Conservation (phyloP, 2,113 vertebrate genomes). For the Neodontobutis hainanensis region DNA sequence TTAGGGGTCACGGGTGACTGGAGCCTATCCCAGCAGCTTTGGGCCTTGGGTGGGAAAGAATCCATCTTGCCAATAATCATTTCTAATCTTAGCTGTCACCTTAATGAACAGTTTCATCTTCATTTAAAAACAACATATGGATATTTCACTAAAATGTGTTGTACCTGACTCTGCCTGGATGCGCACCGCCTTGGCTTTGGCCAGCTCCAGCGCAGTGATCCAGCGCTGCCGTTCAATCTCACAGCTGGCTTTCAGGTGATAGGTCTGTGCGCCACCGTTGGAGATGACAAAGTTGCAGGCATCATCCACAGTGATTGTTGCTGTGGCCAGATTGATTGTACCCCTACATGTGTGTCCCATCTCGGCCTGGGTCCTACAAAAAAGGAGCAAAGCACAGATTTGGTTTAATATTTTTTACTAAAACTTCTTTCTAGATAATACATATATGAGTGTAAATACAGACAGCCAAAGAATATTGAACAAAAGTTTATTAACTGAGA, state of each 20-base stretch:
- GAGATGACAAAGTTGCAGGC: slow-evolving; percentile 97
- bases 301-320: slow-evolving; percentile 92
- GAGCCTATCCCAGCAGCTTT: no score
- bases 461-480: no score
- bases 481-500: no score
- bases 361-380: slow-evolving; percentile 90
- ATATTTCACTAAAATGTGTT: not conserved
- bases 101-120: not conserved
- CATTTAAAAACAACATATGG: no score
- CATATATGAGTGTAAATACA: no score
- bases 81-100: no score
- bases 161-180: slow-evolving; percentile 95
- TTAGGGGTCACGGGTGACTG: no score
- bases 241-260: slow-evolving; percentile 94
- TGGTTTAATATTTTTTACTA: no score
- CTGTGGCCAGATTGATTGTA: slow-evolving; percentile 95
- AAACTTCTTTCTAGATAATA: no score
- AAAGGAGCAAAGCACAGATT: not conserved
- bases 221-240: slow-evolving; percentile 95
- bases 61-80: no score
- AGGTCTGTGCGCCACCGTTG: slow-evolving; percentile 93
- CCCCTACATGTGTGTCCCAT: slow-evolving; percentile 96
- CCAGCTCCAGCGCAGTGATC: slow-evolving; percentile 93
- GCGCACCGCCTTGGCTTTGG: slow-evolving; percentile 94
- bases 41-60: no score